These are phyloP conservation scores for Tachysurus fulvidraco DNA, from an alignment of 2,113 vertebrate genomes.

Conservation along the genomic window DNA sequence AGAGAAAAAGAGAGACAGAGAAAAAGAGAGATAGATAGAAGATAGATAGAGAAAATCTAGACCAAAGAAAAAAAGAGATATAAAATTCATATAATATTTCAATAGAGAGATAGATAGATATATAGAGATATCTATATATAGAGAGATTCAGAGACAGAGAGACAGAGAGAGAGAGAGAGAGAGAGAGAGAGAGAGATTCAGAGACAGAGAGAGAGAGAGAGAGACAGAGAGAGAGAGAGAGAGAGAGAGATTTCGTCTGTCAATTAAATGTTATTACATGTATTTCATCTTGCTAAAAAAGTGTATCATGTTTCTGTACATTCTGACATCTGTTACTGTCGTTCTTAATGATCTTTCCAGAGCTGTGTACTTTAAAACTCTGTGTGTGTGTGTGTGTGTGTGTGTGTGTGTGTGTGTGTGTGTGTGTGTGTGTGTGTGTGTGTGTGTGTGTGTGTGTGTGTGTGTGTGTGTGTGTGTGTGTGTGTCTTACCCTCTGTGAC, in stretches of 20 bases:
- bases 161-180: conserved; percentile 25
- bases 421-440: conserved; percentile 30
- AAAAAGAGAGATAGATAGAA: no score
- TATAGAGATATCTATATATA: no score
- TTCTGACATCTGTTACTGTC: conserved; percentile 41
- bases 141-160: conserved; percentile 28
- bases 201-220: conserved; percentile 47
- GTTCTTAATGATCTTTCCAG: conserved; percentile 45
- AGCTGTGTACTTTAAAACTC: conserved; percentile 5
- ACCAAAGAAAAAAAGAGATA: no score
- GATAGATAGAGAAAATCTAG: no score
- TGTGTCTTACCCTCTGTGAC: conserved; percentile 70
- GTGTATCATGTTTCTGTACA: conserved; percentile 5
- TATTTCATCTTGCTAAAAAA: conserved; percentile 27
- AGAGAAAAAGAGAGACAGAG: no score
- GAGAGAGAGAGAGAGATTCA: neutral
- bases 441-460: conserved; percentile 28
- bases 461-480: conserved; percentile 31
- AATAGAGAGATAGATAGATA: no score
- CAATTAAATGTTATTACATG: conserved; percentile 1
- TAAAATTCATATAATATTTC: no score
- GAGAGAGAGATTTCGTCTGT: neutral
- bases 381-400: neutral
- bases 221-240: neutral
- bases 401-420: conserved; percentile 28